Evolutionary conservation across 2,797 vertebrate genomes (phyloP), one percentile per base, ranked within the genome.

Genomic region (Rachycentron canadum): DNA sequence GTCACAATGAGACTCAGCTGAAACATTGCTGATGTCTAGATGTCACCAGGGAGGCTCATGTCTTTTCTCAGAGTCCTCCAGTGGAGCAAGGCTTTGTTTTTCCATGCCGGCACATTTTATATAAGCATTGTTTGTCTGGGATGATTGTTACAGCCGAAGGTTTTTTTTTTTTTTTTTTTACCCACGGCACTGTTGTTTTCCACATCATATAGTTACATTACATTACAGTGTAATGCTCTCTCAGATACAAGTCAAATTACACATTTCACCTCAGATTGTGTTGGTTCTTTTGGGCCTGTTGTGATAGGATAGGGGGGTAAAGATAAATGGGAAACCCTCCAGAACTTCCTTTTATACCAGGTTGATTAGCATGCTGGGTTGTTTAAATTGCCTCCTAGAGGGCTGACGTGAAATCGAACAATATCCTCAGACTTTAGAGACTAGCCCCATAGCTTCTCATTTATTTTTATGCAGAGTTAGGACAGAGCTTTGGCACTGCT

Each of bases 301-400:
- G 89, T 80, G 89, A 69, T 66, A 71, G 61, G 55, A 78, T 65
- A 52, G 68, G 66, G 41, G 14, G 21, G 49, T 59, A 76, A 78
- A 70, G 69, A 78, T 47, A 77, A 84, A 73, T 73, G 90, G 86
- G 81, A 78, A 63, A 50, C 82, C 82, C 76, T 92, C 91, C 90
- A 92, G 83, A 70, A 79, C 63, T 45, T 63, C 71, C 79, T 93
- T 94, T 91, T 90, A 90, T 90, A 92, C 88, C 83, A 79, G 78
- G 88, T 91, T 92, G 91, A 94, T 95, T 93, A 93, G 93, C 93
- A 94, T 91, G 89, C 92, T 87, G 88, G 91, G 83, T 93, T 91
- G 88, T 92, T 94, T 94, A 93, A 95, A 94, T 92, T 91, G 90
- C 92, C 92, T 95, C 93, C 92, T 91, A 86, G 89, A 91, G 91